These are phyloP conservation scores for Pogonus chalceus DNA, from an alignment of 1,140 invertebrate species.

Conservation along the genomic window DNA sequence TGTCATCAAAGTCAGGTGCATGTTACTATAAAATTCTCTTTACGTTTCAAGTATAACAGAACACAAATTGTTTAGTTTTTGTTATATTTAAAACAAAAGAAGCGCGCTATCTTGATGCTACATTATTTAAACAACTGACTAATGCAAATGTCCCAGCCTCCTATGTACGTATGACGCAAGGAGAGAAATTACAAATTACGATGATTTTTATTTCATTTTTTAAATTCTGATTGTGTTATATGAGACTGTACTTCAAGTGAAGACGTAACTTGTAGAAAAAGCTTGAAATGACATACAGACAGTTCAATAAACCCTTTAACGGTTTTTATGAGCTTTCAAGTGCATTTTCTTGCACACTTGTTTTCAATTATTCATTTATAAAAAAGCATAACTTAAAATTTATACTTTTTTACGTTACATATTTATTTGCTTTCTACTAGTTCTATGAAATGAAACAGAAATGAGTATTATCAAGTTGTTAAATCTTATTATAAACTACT, in stretches of 20 bases:
- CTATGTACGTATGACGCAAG: not conserved
- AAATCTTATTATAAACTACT: too few relatives aligned
- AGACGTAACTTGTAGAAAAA: too few relatives aligned
- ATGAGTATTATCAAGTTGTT: too few relatives aligned
- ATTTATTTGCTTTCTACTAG: too few relatives aligned
- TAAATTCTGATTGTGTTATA: not conserved
- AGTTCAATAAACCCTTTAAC: constrained; percentile 4
- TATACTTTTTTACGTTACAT: too few relatives aligned
- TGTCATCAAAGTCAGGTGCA: not conserved
- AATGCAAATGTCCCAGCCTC: not conserved
- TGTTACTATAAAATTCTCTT: not conserved
- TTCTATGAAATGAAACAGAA: too few relatives aligned
- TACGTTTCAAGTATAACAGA: not conserved
- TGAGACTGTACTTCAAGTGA: constrained; percentile 1
- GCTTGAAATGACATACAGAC: not conserved
- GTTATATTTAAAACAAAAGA: not conserved
- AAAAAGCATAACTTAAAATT: too few relatives aligned
- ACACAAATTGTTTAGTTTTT: not conserved
- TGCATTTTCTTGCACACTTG: too few relatives aligned
- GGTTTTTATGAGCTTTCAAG: not conserved
- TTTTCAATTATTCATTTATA: too few relatives aligned
- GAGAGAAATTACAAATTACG: not conserved
- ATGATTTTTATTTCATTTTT: not conserved
- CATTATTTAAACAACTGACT: not conserved
- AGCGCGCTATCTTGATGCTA: too few relatives aligned